Evolutionary conservation across 2,797 vertebrate species (phyloP).

Genomic region (Falco biarmicus): DNA sequence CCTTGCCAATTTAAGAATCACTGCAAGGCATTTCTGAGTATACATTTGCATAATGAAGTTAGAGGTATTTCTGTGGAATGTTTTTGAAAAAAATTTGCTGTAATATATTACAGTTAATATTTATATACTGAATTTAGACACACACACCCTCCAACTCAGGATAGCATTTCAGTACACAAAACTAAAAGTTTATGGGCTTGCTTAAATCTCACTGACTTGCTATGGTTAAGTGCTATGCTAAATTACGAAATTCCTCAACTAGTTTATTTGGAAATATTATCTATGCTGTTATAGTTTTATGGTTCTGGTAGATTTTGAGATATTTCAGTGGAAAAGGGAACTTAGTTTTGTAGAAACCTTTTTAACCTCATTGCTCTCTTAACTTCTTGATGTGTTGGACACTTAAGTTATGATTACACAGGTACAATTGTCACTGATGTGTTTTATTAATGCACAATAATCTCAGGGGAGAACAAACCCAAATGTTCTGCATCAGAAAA

Average conservation of each 20-base stretch:
- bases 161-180: background rate
- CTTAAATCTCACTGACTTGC: background rate
- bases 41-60: constrained; percentile 67
- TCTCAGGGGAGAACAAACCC: background rate
- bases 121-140: background rate
- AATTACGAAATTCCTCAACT: background rate
- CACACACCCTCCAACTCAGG: background rate
- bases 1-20: constrained; percentile 60
- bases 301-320: background rate
- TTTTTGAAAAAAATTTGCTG: constrained; percentile 53
- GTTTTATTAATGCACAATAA: background rate
- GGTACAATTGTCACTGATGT: background rate
- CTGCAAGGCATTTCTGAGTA: constrained; percentile 58
- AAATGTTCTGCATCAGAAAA: background rate
- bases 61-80: constrained; percentile 25
- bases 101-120: constrained; percentile 26
- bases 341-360: background rate
- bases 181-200: background rate
- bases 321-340: background rate
- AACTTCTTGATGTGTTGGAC: background rate
- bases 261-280: background rate
- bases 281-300: background rate
- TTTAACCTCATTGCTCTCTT: background rate
- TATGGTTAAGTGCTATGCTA: background rate
- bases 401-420: background rate